phyloP scores from a whole-genome alignment of 2,888 invertebrate genomes.

The Drosophila antonietae region DNA sequence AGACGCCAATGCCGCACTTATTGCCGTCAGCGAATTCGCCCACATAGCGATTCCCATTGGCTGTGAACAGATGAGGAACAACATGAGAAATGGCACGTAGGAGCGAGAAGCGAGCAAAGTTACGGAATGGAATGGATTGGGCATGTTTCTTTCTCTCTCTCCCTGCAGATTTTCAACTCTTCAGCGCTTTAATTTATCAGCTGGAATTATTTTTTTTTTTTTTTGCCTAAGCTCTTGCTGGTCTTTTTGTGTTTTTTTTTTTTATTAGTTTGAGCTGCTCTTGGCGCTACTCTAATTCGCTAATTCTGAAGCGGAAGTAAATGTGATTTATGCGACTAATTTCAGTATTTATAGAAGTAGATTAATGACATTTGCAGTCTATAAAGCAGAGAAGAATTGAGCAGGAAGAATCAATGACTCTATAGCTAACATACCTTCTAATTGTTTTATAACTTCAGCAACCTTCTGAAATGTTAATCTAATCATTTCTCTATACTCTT shows the following conservation, averaged over 20 bases:
- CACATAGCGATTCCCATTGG: slow-evolving; percentile 83
- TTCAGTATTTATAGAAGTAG: background rate
- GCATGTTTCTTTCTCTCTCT: background rate
- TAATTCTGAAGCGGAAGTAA: background rate
- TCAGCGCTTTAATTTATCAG: background rate
- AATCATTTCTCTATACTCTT: background rate
- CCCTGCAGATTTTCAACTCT: no score
- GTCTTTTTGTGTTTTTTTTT: no score
- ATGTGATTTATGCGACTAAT: background rate
- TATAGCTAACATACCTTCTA: no score
- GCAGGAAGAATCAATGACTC: no score
- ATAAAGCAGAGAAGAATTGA: no score
- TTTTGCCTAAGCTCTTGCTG: background rate
- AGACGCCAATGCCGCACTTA: slow-evolving; percentile 82
- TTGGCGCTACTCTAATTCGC: background rate
- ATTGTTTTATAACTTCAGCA: no score
- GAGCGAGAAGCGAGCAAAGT: background rate
- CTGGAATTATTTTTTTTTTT: background rate
- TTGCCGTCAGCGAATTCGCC: slow-evolving; percentile 79
- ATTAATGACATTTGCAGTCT: no score
- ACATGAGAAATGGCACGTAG: background rate
- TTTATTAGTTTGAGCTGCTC: no score
- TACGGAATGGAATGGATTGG: background rate
- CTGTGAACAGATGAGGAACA: slow-evolving; percentile 43
- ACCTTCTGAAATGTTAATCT: background rate